A percentile compares a stretch with the other conserved stretches of the same genome.
Conservation (phyloP, 1,140 invertebrate genomes). For the Meteorus sp. region DNA sequence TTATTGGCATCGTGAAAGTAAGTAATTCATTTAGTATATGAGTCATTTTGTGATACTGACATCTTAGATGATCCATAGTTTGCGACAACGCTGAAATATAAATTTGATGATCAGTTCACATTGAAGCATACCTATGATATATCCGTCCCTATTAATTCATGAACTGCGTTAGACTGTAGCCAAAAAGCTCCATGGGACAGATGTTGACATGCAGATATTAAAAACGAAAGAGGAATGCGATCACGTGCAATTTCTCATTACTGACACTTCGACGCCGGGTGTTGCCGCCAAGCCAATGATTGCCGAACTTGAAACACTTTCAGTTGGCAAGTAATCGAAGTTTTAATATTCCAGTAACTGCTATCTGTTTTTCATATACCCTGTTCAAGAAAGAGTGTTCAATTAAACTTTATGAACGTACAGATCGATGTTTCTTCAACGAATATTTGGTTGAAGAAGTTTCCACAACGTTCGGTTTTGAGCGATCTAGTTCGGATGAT, state of each 20-base stretch:
- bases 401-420: too few species aligned
- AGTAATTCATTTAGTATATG: conserved; percentile 26
- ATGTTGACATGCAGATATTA: conserved; percentile 87
- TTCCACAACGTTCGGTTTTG: too few species aligned
- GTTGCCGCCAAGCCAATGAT: conserved; percentile 67
- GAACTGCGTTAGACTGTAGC: conserved; percentile 78
- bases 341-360: background rate
- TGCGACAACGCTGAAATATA: too few species aligned
- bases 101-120: too few species aligned
- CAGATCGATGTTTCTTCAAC: too few species aligned
- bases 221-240: conserved; percentile 86
- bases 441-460: too few species aligned
- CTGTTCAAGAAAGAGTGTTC: too few species aligned
- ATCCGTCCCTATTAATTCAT: conserved; percentile 17
- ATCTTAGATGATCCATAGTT: too few species aligned
- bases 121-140: background rate
- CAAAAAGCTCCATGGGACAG: conserved; percentile 85
- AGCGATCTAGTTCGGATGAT: too few species aligned
- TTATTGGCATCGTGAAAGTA: conserved; percentile 94
- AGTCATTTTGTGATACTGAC: too few species aligned
- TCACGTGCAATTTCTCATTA: conserved; percentile 93
- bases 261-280: conserved; percentile 72
- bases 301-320: conserved; percentile 72
- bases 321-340: conserved; percentile 63
- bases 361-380: too few species aligned